Base-by-base conservation (phyloP, 2,888 invertebrate species). In the Melitaea athalia region DNA sequence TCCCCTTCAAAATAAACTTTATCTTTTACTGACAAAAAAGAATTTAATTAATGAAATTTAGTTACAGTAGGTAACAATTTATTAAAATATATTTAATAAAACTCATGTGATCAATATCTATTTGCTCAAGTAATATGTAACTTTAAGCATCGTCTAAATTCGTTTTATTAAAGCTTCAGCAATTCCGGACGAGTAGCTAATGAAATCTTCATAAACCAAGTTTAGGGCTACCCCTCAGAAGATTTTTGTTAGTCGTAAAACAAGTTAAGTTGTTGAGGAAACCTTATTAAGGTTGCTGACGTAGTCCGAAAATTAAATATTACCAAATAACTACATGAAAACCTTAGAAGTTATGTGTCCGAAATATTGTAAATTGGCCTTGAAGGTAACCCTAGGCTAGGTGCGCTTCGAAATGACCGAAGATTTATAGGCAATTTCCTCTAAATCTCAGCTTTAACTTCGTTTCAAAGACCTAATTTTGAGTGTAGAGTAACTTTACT, bases 351-450 rank as follows among this genome's bases (percentile, higher is more conserved):
- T 59, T 17, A 59, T 24, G 7, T 50, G 14, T 10, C 12, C 5
- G 11, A n/a, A 57, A 59, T 24, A 50, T 42, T 15, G 7, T n/a
- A 47, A 43, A 11, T 59, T n/a, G n/a, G 8, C n/a, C 5, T 15
- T 8, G n/a, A 5, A 11, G 52, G n/a, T 33, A 59, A 59, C 64
- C 64, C 64, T 64, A 75, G 73, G 74, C 73, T 73, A 74, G 76
- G 76, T 76, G 78, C 55, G 77, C 81, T 80, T 76, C 72, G 77
- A 78, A 79, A 81, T 81, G 79, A 79, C 82, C 83, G 79, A 78
- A 80, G 82, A 85, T 86, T 85, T 84, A 86, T 84, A 76, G 82
- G 75, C 85, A 82, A 85, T 87, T 84, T 81, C 79, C 80, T 74
- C 62, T 75, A 80, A 82, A 79, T 76, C 80, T 77, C 66, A 79